Conservation (phyloP, 1,140 invertebrate genomes). For the Scaptomyza montana region DNA sequence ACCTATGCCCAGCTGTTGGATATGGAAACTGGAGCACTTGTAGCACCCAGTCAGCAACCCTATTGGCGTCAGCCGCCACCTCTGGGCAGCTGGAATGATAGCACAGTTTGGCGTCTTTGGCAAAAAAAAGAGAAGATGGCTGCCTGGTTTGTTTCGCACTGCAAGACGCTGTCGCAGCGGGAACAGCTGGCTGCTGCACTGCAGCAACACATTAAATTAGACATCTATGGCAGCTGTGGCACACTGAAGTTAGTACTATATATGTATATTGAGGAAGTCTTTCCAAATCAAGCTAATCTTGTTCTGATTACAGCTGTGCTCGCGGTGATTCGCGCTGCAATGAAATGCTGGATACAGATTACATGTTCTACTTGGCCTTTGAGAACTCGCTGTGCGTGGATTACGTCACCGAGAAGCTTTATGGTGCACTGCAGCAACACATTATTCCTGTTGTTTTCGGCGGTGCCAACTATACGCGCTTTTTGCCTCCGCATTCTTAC, state of each 20-base stretch:
- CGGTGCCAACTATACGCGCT: conserved; percentile 85
- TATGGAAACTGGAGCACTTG: conserved; percentile 44
- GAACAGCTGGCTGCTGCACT: conserved; percentile 85
- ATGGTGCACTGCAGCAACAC: conserved; percentile 69
- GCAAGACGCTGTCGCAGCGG: conserved; percentile 85
- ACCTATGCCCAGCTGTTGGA: conserved; percentile 85
- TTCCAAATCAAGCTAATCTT: not conserved
- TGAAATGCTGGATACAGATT: conserved; percentile 84
- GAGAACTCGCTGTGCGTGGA: conserved; percentile 86
- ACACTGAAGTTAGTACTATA: conserved; percentile 54
- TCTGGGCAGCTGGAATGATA: conserved; percentile 49
- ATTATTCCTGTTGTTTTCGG: conserved; percentile 86
- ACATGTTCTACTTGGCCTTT: conserved; percentile 87
- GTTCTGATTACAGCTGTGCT: conserved; percentile 61
- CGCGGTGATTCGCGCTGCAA: conserved; percentile 80
- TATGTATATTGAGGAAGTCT: no score
- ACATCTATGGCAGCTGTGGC: conserved; percentile 88
- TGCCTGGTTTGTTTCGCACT: conserved; percentile 88
- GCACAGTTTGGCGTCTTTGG: conserved; percentile 65
- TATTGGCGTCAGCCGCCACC: conserved; percentile 52
- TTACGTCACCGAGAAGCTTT: conserved; percentile 87
- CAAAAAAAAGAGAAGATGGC: conserved; percentile 83
- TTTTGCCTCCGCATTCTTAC: conserved; percentile 86
- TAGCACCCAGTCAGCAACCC: conserved; percentile 53
- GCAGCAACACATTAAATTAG: conserved; percentile 85